Evolutionary conservation across 2,888 invertebrate genomes (phyloP), one percentile per base, ranked within the genome.

Genomic region (Drosophila parthenogenetica): DNA sequence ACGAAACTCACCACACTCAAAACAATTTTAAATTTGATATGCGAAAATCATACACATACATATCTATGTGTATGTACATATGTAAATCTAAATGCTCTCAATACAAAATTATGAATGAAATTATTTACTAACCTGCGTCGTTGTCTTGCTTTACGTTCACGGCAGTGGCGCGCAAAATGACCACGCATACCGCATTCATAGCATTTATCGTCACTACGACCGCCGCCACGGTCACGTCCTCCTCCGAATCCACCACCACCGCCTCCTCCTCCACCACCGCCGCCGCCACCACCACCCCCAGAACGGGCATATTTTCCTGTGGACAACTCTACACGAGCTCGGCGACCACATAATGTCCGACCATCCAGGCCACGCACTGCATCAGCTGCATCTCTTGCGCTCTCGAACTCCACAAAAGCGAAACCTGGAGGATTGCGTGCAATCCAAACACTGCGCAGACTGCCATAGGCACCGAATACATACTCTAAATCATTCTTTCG

Each of bases 391-490:
- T 98, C 98, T 74, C 92, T 81, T 5, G 96, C 94, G 92, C 98
- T 98, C 93, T 98, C 98, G 91, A 97, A 98, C 91, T 98, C 98
- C 2, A 98, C 97, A 93, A 98, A 98, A 7, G 98, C 98, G 93
- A 98, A 98, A 57, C 98, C 98, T 64, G 98, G 98, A 11, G 92
- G 92, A 92, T 98, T 98, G 81, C 98, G 94, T 0, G 98, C 98
- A n/a, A 99, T 98, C 98, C 98, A 99, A 48, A 98, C 98, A 93
- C 97, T 98, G 87, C 97, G 94, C 83, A 98, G 93, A 1, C 97
- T 96, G 11, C 98, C 98, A 90, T 98, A 98, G 88, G 97, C 96
- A 67, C 96, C 95, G 93, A 98, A 99, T 14, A 97, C 96, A 91
- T 97, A 97, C 93, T 98, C 98, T 62, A 98, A 93, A 92, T 98